Base-by-base conservation (phyloP, 2,797 vertebrate genomes). In the Enteromius anoplus region DNA sequence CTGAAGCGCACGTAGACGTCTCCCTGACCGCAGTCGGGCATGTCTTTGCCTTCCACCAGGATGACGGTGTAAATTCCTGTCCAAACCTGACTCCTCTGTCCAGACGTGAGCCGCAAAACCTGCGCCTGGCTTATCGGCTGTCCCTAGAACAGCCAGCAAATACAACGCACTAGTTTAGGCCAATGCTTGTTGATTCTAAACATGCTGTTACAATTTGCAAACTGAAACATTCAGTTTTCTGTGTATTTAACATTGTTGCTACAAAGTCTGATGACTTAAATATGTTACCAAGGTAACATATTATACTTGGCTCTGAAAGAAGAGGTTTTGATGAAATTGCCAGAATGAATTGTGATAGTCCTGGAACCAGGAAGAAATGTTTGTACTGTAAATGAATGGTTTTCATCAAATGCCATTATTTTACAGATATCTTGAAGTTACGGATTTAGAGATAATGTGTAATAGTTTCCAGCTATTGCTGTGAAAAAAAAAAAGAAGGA, bases 1-100 rank as follows among this genome's bases (percentile, higher is more conserved):
- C 96, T 96, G 87, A 98, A 96, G 88, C 95, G 95, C 73, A 98
- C 97, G 47, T 96, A 99, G 86, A 96, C 86, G 84, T 98, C 97
- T 5, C 95, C 93, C 23, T 94, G 87, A 65, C 93, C 93, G 1
- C 92, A 89, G 85, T 94, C 93, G 0, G 96, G 94, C 83, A 99
- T 92, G 82, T 97, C 95, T 90, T 94, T 96, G 19, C 97, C 98
- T 89, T 98, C 97, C 89, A 99, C 87, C 87, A 99, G 91, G 0
- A 95, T 95, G 88, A 98, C 95, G 34, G 94, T 91, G 65, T 98
- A 93, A 75, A 96, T 93, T 12, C 96, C 95, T 0, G 93, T 96
- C 98, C 98, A 99, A 84, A 96, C 89, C 87, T 97, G 97, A 92
- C 90, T 97, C 92, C 96, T 97, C 89, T 86, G 95, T 75, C 92